These are phyloP conservation scores for Mythimna loreyi DNA, from an alignment of 2,888 invertebrate species.

Conservation along the genomic window DNA sequence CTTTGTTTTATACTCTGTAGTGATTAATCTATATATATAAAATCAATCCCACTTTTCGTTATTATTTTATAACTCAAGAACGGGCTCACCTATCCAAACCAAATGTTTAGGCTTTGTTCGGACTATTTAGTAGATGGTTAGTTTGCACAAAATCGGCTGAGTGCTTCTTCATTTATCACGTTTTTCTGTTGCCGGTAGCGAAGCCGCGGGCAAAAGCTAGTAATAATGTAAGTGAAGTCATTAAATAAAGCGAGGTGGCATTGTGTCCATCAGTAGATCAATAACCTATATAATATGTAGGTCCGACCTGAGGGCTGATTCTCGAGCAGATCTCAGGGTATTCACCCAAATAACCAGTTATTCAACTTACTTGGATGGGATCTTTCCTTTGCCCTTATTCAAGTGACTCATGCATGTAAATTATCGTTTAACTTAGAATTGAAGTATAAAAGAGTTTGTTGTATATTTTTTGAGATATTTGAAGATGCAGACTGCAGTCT, in stretches of 20 bases:
- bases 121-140: no score
- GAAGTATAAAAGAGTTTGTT: background rate
- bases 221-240: no score
- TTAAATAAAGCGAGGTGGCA: background rate
- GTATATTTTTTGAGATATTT: background rate
- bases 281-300: conserved; percentile 17
- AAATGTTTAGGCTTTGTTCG: no score
- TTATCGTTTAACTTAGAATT: background rate
- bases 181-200: no score
- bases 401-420: background rate
- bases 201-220: no score
- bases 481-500: background rate
- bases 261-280: background rate
- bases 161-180: no score
- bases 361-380: conserved; percentile 31
- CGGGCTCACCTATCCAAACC: no score
- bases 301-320: conserved; percentile 8
- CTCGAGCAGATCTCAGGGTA: conserved; percentile 21
- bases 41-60: no score
- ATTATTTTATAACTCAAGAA: no score
- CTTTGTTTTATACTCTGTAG: no score
- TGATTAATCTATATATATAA: no score
- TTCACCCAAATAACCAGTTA: conserved; percentile 52
- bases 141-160: no score
- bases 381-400: conserved; percentile 25